phyloP scores from a whole-genome alignment of 2,797 vertebrate species.

The Neostethus bicornis region DNA sequence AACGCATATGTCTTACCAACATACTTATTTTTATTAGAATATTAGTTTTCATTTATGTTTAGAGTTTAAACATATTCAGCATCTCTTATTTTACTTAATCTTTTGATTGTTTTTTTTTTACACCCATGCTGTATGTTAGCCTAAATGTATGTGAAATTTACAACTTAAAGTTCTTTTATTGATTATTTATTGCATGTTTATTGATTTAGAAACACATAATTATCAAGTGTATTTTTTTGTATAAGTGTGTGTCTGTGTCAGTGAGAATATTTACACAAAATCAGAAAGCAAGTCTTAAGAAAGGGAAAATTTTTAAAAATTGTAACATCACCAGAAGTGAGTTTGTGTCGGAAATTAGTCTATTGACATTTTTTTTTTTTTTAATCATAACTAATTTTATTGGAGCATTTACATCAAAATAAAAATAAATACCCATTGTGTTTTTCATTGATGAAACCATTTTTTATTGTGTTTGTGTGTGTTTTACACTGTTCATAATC shows the following conservation, averaged over 20 bases:
- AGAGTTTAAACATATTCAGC: background rate
- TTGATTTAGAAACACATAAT: slow-evolving; percentile 3
- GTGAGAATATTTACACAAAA: background rate
- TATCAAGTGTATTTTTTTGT: slow-evolving; percentile 5
- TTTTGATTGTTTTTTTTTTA: slow-evolving; percentile 14
- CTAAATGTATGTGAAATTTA: slow-evolving; percentile 3
- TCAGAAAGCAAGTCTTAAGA: background rate
- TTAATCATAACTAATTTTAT: slow-evolving; percentile 48
- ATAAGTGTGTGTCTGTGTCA: slow-evolving; percentile 8
- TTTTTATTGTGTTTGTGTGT: background rate
- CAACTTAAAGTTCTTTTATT: slow-evolving; percentile 1
- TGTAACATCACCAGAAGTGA: slow-evolving; percentile 4
- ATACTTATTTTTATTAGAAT: slow-evolving; percentile 13
- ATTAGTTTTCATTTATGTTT: slow-evolving; percentile 8
- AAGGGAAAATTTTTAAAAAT: background rate
- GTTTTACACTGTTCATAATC: background rate
- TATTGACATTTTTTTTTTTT: slow-evolving; percentile 9
- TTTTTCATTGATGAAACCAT: slow-evolving; percentile 6
- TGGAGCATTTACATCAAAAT: slow-evolving; percentile 72
- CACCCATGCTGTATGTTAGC: slow-evolving; percentile 31
- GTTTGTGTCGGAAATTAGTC: slow-evolving; percentile 23
- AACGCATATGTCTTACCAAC: background rate
- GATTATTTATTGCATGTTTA: slow-evolving; percentile 7
- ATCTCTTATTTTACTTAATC: slow-evolving; percentile 15
- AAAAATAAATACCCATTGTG: slow-evolving; percentile 4